Evolutionary conservation across 2,113 vertebrate species (phyloP), one percentile per base, ranked within the genome.

Genomic region (Urocolius indicus): DNA sequence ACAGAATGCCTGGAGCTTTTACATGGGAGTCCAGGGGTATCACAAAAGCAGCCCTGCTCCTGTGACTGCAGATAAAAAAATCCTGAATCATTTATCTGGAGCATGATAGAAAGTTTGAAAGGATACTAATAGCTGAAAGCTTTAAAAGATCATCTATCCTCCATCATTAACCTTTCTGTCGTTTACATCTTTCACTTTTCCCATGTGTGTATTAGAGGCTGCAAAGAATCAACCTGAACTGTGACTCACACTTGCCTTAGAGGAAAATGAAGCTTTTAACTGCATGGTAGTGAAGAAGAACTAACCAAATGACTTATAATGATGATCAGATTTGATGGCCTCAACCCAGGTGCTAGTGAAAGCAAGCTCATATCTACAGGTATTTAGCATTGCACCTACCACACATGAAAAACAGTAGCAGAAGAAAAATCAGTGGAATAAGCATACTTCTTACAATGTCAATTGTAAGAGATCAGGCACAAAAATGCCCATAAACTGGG

Each of bases 121-220:
- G 71, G 43, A 66, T 29, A 58, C 11, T 95, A 82, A 87, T 74
- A 58, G 77, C 66, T 89, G 54, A 87, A 96, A 87, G 67, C 54
- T 87, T 90, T 85, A 87, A 89, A 88, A 85, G 55, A 93, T 88
- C 75, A 59, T 55, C 75, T 90, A 73, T 92, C 59, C 24, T 88
- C 36, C 52, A 51, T 84, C 59, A 67, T 92, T 96, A 95, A 93
- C 88, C 83, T 93, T 94, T 87, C 82, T 94, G 76, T 93, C 90
- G 89, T 80, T 93, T 91, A 74, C 30, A 55, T 78, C 87, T 91
- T 69, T 27, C 17, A 30, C 49, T 65, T 93, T 74, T 68, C 72
- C 61, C 36, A 74, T 78, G 65, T 21, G 54, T 30, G 6, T 78
- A 68, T 19, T 45, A 69, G 7, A 68, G 34, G 21, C 45, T 59